Percentiles rank a stretch among this genome's conserved stretches.
phyloP scores from a whole-genome alignment of 2,797 vertebrate species.

The Tangara arthus region DNA sequence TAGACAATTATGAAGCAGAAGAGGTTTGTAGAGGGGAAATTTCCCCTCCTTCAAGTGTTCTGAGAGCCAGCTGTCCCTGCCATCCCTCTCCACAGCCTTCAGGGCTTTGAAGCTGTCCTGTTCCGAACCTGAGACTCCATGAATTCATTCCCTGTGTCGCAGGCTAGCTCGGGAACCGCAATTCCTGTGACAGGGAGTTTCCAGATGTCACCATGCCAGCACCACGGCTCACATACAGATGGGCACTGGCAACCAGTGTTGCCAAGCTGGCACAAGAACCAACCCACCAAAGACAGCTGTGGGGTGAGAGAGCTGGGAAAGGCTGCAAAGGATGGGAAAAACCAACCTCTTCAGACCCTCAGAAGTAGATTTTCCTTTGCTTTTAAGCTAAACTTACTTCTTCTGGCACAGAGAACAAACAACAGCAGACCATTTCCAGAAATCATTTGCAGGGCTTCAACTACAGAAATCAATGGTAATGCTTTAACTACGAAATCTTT shows the following conservation, averaged over 20 bases:
- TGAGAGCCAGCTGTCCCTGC: background rate
- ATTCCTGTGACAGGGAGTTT: slow-evolving; percentile 8
- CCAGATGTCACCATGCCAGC: background rate
- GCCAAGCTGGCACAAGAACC: background rate
- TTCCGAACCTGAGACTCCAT: background rate
- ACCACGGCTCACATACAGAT: background rate
- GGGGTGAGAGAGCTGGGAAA: background rate
- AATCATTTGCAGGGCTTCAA: background rate
- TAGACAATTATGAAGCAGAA: background rate
- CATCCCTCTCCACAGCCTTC: background rate
- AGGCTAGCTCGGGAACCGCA: background rate
- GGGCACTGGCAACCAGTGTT: background rate
- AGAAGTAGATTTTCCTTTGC: background rate
- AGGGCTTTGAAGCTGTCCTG: background rate
- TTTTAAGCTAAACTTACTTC: background rate
- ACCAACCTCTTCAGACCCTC: background rate
- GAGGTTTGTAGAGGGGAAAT: background rate
- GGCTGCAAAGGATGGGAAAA: background rate
- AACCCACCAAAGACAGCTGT: background rate
- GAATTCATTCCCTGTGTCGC: background rate
- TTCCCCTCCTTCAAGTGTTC: background rate
- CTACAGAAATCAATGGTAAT: background rate
- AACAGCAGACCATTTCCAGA: background rate
- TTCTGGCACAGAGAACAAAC: background rate
- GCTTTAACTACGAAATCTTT: background rate